These are phyloP conservation scores for Morelia viridis DNA, from an alignment of 2,797 vertebrate species.

Conservation along the genomic window DNA sequence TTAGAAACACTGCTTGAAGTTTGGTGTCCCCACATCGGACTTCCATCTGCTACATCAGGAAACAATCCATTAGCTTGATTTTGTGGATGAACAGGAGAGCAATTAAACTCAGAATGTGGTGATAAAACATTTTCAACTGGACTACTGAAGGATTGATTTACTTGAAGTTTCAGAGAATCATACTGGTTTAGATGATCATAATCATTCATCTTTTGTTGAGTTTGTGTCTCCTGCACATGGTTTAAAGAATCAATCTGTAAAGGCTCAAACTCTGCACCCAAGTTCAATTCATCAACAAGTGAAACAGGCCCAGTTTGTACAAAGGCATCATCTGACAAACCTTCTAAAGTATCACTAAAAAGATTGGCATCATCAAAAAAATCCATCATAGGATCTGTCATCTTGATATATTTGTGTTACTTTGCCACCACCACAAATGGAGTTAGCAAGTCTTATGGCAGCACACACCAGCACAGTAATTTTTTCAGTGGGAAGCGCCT, in stretches of 20 bases:
- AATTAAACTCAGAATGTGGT: constrained; percentile 87
- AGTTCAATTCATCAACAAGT: constrained; percentile 94
- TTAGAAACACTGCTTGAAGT: constrained; percentile 76
- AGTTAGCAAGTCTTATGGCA: constrained; percentile 63
- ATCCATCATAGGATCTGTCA: constrained; percentile 91
- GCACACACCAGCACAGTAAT: constrained; percentile 73
- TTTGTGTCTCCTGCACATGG: constrained; percentile 83
- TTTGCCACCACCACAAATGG: constrained; percentile 70
- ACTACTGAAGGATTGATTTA: constrained; percentile 76
- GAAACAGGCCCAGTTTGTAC: constrained; percentile 86
- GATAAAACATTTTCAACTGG: constrained; percentile 79
- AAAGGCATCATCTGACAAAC: constrained; percentile 91
- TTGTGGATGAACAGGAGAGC: constrained; percentile 81
- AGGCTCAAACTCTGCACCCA: constrained; percentile 91
- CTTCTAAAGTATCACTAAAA: constrained; percentile 91
- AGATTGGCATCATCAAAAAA: constrained; percentile 96
- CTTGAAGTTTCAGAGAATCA: constrained; percentile 84
- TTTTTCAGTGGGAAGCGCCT: constrained; percentile 70
- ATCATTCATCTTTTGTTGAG: constrained; percentile 82
- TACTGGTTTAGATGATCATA: constrained; percentile 88
- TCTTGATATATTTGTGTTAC: constrained; percentile 70
- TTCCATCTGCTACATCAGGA: constrained; percentile 84
- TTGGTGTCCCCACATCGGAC: constrained; percentile 96
- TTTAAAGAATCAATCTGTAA: constrained; percentile 88
- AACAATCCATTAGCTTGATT: constrained; percentile 91